Conservation (phyloP, 1,140 invertebrate genomes). For the Drosophila sp. region DNA sequence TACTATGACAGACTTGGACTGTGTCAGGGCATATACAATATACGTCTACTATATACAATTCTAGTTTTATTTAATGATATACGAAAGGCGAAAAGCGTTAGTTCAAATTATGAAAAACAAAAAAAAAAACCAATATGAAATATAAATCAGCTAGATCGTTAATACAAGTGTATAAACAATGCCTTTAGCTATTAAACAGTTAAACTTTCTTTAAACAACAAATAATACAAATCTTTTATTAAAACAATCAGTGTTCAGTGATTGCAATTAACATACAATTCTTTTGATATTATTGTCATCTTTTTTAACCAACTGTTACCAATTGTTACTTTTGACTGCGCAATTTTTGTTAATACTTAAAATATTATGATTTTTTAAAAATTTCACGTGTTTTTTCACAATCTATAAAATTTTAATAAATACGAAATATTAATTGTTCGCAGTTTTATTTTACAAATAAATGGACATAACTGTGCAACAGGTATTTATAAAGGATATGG, state of each 20-base stretch:
- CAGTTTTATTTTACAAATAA: slow-evolving; percentile 32
- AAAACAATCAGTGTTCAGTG: slow-evolving; percentile 30
- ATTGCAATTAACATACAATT: slow-evolving; percentile 27
- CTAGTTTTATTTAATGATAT: slow-evolving; percentile 29
- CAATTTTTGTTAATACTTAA: slow-evolving; percentile 32
- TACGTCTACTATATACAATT: slow-evolving; percentile 57
- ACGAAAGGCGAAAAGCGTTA: slow-evolving; percentile 29
- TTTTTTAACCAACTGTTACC: slow-evolving; percentile 14
- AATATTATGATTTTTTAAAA: slow-evolving; percentile 37
- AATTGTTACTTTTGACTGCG: slow-evolving; percentile 26
- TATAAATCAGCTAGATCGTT: slow-evolving; percentile 9
- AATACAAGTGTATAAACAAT: slow-evolving; percentile 15
- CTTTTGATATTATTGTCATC: neutral
- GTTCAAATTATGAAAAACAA: slow-evolving; percentile 28
- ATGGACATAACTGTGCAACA: slow-evolving; percentile 28
- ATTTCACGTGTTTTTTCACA: slow-evolving; percentile 29
- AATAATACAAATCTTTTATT: slow-evolving; percentile 12
- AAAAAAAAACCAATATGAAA: neutral
- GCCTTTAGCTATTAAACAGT: slow-evolving; percentile 22
- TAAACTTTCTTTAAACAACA: slow-evolving; percentile 7
- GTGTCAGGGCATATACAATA: slow-evolving; percentile 80
- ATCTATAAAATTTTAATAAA: slow-evolving; percentile 21
- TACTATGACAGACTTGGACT: slow-evolving; percentile 76
- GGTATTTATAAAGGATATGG: neutral
- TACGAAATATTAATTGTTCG: slow-evolving; percentile 26